These are phyloP conservation scores for Tillus elongatus DNA, from an alignment of 2,888 invertebrate species.

Conservation along the genomic window DNA sequence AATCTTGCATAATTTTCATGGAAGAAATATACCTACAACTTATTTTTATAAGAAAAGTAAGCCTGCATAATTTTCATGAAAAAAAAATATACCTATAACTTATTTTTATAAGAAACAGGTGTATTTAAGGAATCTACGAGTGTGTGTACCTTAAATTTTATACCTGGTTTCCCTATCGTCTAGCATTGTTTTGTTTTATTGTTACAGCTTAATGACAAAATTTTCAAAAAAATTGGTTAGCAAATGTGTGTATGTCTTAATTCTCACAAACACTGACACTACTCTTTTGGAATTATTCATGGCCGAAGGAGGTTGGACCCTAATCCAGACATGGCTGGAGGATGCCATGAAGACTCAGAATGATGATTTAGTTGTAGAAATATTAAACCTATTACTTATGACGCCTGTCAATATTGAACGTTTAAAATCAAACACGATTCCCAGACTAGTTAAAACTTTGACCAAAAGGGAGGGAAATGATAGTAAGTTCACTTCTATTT, in stretches of 20 bases:
- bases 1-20: no score
- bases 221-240: slow-evolving; percentile 92
- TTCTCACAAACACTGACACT: slow-evolving; percentile 76
- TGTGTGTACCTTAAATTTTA: no score
- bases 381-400: slow-evolving; percentile 72
- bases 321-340: slow-evolving; percentile 83
- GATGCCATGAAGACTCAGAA: slow-evolving; percentile 78
- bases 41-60: no score
- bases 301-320: slow-evolving; percentile 84
- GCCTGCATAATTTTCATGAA: no score
- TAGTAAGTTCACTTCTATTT: slow-evolving; percentile 11
- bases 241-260: slow-evolving; percentile 90
- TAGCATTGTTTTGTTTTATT: no score
- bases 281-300: slow-evolving; percentile 81
- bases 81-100: no score
- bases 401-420: slow-evolving; percentile 88
- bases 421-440: slow-evolving; percentile 83
- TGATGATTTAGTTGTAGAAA: slow-evolving; percentile 78
- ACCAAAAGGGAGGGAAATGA: slow-evolving; percentile 63
- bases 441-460: slow-evolving; percentile 81
- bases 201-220: slow-evolving; percentile 85
- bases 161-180: no score
- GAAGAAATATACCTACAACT: no score
- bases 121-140: no score
- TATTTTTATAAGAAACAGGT: no score